Evolutionary conservation across 2,888 invertebrate genomes (phyloP).

Genomic region (Hyposoter dolosus): DNA sequence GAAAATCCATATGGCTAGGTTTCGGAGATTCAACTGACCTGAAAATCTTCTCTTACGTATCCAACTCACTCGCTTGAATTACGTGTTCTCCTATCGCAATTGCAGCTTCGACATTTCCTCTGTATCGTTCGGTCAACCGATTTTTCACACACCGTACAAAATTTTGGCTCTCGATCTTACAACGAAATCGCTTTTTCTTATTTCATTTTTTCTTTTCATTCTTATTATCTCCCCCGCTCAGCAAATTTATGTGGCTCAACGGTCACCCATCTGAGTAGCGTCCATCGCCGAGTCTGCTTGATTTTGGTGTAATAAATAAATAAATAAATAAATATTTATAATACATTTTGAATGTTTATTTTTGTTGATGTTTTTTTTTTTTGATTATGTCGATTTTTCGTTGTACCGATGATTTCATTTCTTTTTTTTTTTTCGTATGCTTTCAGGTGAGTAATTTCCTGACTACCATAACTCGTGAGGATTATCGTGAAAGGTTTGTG

Average conservation of each 20-base stretch:
- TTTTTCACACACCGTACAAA: background rate
- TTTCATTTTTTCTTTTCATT: background rate
- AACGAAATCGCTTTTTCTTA: background rate
- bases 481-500: constrained; percentile 21
- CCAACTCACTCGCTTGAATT: background rate
- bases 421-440: constrained; percentile 17
- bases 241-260: no score
- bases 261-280: no score
- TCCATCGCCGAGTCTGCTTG: no score
- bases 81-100: background rate
- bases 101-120: constrained; percentile 7
- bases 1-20: constrained; percentile 9
- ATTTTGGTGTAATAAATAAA: no score
- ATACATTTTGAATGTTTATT: background rate
- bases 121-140: background rate
- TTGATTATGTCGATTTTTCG: background rate
- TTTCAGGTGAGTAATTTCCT: constrained; percentile 63
- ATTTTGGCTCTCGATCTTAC: background rate
- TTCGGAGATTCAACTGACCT: constrained; percentile 28
- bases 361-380: background rate
- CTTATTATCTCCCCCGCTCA: background rate
- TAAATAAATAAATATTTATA: background rate
- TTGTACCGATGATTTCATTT: constrained; percentile 35
- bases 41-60: constrained; percentile 6
- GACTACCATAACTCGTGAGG: background rate